phyloP scores from a whole-genome alignment of 1,140 invertebrate genomes.

The Phocides pigmalion region DNA sequence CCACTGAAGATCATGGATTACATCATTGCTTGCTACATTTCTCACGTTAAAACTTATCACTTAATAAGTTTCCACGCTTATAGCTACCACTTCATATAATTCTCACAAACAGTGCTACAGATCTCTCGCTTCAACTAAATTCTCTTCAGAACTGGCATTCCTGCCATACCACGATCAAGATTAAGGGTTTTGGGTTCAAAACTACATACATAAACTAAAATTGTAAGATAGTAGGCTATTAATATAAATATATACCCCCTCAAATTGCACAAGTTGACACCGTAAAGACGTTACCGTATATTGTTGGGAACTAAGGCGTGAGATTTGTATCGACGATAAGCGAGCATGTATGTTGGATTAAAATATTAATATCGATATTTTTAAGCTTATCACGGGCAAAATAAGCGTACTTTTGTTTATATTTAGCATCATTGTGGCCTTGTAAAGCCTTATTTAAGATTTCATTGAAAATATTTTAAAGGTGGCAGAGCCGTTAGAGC shows the following conservation, averaged over 20 bases:
- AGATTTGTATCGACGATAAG: background rate
- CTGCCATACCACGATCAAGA: slow-evolving; percentile 1
- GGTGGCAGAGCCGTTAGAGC: too few species aligned
- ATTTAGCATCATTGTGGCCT: too few species aligned
- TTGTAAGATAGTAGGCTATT: slow-evolving; percentile 15
- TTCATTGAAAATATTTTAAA: too few species aligned
- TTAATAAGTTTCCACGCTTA: too few species aligned
- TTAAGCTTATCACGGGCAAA: too few species aligned
- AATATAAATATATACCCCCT: slow-evolving; percentile 31
- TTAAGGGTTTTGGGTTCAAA: slow-evolving; percentile 11
- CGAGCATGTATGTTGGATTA: too few species aligned
- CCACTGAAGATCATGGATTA: too few species aligned
- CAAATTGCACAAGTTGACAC: slow-evolving; percentile 30
- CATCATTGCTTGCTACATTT: too few species aligned
- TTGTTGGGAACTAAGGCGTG: background rate
- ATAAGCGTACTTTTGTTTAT: too few species aligned
- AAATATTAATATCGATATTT: background rate
- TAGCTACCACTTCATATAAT: background rate
- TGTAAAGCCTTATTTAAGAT: too few species aligned
- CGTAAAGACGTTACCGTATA: slow-evolving; percentile 14
- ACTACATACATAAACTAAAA: slow-evolving; percentile 18
- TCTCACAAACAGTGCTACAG: slow-evolving; percentile 5
- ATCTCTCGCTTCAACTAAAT: background rate
- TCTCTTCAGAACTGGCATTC: slow-evolving; percentile 13
- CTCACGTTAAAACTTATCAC: too few species aligned